Base-by-base conservation (phyloP, 2,888 invertebrate species). In the Hedychridium roseum region DNA sequence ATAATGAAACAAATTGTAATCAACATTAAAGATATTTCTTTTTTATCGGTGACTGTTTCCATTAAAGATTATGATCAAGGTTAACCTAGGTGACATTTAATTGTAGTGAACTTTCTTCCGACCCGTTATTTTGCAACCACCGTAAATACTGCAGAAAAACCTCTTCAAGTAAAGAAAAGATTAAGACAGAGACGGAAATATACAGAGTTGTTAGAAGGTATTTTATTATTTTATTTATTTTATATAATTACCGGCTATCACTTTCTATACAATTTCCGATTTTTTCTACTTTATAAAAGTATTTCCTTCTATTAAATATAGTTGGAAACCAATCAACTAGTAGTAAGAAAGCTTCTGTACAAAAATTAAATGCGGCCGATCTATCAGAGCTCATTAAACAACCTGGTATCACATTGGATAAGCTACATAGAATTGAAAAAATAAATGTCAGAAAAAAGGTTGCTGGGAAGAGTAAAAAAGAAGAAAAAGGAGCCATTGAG, bases 181-280 rank as follows among this genome's bases (percentile, higher is more conserved):
- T 79, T 79, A 54, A 48, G 76, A 68, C 40, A 83, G 84, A 82
- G 68, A 78, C 78, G 84, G 61, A 85, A 85, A 70, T 88, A 85
- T 79, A 85, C 86, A 6, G 89, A 90, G 71, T 76, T 89, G 5
- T 75, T 89, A 53, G 85, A 88, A 82, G 88, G 89, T 89, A 78
- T 61, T 12, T 23, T 26, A 9, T 14, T 14, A 23, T n/a, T 2
- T 30, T 17, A n/a, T 43, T 27, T 5, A 32, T 49, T 1, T 43
- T 5, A 35, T 12, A 35, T n/a, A n/a, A n/a, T n/a, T n/a, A n/a
- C n/a, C n/a, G n/a, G n/a, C n/a, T n/a, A n/a, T n/a, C n/a, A n/a
- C n/a, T n/a, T n/a, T n/a, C n/a, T n/a, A n/a, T n/a, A n/a, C n/a
- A n/a, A n/a, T n/a, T n/a, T n/a, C n/a, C n/a, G n/a, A n/a, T n/a